phyloP scores from a whole-genome alignment of 2,888 invertebrate species.

The Balanococcus diminutus region DNA sequence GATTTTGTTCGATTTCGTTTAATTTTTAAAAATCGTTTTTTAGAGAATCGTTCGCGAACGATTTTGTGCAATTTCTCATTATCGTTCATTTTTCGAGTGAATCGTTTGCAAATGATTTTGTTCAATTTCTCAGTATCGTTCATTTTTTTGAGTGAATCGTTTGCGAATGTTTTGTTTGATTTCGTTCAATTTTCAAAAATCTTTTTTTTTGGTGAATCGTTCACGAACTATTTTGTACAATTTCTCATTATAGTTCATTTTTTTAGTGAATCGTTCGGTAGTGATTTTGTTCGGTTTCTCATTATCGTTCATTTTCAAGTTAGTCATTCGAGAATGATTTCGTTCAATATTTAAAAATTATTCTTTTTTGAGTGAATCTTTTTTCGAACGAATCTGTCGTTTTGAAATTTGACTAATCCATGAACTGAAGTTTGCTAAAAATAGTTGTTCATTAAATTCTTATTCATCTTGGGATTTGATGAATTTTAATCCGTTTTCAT shows the following conservation, averaged over 20 bases:
- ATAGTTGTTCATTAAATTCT: too few relatives aligned
- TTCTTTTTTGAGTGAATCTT: neutral
- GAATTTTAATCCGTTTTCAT: too few relatives aligned
- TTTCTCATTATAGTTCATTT: neutral
- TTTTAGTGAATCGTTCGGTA: neutral
- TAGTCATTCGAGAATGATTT: neutral
- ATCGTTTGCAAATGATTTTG: neutral
- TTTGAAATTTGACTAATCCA: too few relatives aligned
- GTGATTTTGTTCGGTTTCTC: too few relatives aligned
- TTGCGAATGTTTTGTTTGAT: neutral
- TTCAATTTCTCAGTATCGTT: neutral
- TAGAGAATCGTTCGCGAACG: neutral
- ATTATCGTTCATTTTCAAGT: neutral
- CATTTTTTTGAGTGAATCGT: neutral
- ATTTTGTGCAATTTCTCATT: neutral
- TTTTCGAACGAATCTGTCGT: too few relatives aligned
- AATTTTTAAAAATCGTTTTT: neutral
- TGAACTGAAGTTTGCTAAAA: too few relatives aligned
- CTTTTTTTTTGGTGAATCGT: neutral
- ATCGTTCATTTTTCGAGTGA: neutral
- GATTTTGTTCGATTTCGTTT: too few relatives aligned
- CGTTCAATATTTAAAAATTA: neutral
- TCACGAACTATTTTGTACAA: neutral
- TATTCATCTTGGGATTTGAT: too few relatives aligned
- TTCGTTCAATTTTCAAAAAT: too few relatives aligned